These are phyloP conservation scores for Mycteria americana DNA, from an alignment of 2,797 vertebrate genomes.

Conservation along the genomic window DNA sequence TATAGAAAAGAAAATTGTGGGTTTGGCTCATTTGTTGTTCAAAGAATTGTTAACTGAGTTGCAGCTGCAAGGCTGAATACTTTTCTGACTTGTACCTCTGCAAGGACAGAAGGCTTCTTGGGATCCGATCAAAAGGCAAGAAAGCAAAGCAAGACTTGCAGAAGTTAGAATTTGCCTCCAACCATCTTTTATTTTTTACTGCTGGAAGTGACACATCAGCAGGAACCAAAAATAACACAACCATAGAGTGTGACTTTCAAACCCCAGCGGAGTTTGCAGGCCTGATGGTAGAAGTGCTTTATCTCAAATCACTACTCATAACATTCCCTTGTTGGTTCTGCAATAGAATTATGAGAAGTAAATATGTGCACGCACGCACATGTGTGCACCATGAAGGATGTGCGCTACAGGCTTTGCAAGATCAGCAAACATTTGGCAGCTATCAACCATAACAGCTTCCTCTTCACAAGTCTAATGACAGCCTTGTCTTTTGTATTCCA, in stretches of 20 bases:
- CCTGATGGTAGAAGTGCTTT: background rate
- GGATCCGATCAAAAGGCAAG: background rate
- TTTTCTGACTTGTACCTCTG: background rate
- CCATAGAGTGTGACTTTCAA: background rate
- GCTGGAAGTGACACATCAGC: background rate
- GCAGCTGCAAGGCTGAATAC: background rate
- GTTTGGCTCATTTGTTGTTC: background rate
- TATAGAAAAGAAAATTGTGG: background rate
- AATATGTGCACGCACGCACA: accelerated
- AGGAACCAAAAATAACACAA: background rate
- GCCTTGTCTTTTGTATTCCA: background rate
- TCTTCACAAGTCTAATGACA: background rate
- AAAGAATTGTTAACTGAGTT: background rate
- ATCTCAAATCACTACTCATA: background rate
- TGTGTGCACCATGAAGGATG: background rate
- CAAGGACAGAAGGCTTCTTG: background rate
- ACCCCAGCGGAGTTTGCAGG: background rate
- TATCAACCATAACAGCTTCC: background rate
- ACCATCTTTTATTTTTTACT: background rate
- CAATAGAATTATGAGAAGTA: background rate
- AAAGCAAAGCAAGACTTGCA: background rate
- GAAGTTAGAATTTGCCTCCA: background rate
- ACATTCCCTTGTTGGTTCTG: background rate
- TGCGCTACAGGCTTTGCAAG: background rate
- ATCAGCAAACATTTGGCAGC: background rate